phyloP scores from a whole-genome alignment of 2,797 vertebrate genomes.

The Gephyroberyx darwinii region DNA sequence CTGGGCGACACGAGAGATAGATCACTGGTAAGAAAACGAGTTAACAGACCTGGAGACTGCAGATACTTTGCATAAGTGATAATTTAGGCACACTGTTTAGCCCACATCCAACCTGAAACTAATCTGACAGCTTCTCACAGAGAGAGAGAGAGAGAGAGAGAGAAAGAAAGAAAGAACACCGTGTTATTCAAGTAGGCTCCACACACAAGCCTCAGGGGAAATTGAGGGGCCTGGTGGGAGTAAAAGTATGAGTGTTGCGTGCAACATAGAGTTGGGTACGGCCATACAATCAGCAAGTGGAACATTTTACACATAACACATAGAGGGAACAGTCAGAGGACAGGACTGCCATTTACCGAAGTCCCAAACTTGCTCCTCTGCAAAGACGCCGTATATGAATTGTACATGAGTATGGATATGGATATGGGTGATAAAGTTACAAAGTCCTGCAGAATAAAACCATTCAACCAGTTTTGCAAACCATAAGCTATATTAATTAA shows the following conservation, averaged over 20 bases:
- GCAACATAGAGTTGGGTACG: constrained; percentile 3
- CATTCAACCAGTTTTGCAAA: no score
- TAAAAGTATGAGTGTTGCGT: constrained; percentile 1
- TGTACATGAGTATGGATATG: no score
- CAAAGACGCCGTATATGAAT: background rate
- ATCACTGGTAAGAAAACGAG: background rate
- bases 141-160: background rate
- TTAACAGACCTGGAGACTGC: constrained; percentile 14
- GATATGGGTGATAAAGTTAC: no score
- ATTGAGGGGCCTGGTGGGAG: constrained; percentile 11
- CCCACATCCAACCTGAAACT: constrained; percentile 20
- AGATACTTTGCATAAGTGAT: constrained; percentile 34
- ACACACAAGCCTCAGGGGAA: background rate
- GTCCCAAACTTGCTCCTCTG: background rate
- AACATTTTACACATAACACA: background rate
- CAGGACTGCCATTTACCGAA: background rate
- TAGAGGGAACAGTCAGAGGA: background rate
- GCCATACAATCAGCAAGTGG: constrained; percentile 11
- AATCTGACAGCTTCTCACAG: background rate
- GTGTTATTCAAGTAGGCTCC: constrained; percentile 15
- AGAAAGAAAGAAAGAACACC: constrained; percentile 17
- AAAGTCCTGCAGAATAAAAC: no score
- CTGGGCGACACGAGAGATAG: constrained; percentile 18
- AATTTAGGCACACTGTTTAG: background rate
- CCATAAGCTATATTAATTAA: background rate